phyloP scores from a whole-genome alignment of 2,888 invertebrate species.

The Balanococcus diminutus region DNA sequence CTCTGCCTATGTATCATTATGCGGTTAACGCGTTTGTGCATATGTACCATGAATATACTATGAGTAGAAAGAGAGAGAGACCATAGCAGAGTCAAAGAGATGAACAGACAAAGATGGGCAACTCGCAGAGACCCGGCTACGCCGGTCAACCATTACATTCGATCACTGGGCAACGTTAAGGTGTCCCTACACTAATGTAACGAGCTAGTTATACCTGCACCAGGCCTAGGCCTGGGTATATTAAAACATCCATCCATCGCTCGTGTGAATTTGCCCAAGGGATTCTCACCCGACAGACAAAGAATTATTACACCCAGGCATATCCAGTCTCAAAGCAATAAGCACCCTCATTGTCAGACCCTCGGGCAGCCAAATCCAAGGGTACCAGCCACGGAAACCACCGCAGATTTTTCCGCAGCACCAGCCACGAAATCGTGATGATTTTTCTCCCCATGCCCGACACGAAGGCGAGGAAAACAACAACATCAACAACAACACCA shows the following conservation, averaged over 20 bases:
- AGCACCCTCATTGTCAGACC: no score
- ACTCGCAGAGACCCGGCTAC: not conserved
- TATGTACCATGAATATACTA: not conserved
- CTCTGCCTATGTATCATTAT: not conserved
- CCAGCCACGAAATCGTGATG: not conserved
- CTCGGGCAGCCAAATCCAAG: not conserved
- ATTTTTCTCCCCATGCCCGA: not conserved
- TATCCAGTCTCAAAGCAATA: not conserved
- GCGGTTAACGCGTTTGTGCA: not conserved
- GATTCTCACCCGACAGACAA: not conserved
- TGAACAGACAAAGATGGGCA: not conserved
- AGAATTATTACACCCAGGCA: not conserved
- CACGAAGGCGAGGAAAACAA: not conserved
- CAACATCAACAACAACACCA: not conserved
- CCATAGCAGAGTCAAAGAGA: no score
- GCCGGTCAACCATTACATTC: not conserved
- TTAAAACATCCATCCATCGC: not conserved
- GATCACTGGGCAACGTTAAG: not conserved
- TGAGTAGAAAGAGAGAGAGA: not conserved
- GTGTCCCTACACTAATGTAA: not conserved
- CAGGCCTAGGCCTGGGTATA: not conserved
- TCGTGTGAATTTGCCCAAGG: not conserved
- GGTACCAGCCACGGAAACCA: not conserved
- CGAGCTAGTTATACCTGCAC: not conserved
- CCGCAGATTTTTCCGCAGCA: not conserved